Percentiles rank a stretch among this genome's conserved stretches.
Evolutionary conservation across 2,797 vertebrate genomes (phyloP).

Genomic region (Galaxias olidus): DNA sequence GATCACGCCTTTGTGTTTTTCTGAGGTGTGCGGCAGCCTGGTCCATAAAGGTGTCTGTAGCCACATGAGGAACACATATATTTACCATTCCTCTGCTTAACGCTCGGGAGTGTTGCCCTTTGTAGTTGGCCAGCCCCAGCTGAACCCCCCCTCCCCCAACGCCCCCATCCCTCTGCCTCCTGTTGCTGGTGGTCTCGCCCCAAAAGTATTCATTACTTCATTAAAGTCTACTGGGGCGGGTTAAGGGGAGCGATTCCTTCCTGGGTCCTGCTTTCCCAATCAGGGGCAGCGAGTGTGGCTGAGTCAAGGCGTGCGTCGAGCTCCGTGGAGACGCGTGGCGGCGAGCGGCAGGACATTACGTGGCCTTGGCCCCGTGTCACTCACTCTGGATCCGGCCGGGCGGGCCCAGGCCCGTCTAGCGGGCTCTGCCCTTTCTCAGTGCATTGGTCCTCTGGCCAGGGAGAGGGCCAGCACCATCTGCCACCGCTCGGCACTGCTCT

Average conservation of each 20-base stretch:
- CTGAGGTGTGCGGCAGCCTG: slow-evolving; percentile 6
- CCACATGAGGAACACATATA: slow-evolving; percentile 58
- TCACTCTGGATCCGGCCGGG: background rate
- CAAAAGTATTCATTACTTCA: slow-evolving; percentile 50
- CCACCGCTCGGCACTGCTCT: slow-evolving; percentile 49
- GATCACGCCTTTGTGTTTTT: slow-evolving; percentile 1
- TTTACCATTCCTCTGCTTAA: slow-evolving; percentile 64
- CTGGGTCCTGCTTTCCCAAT: slow-evolving; percentile 41
- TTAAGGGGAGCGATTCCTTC: background rate
- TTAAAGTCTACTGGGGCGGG: slow-evolving; percentile 39
- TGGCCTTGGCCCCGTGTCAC: background rate
- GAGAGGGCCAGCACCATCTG: slow-evolving; percentile 30
- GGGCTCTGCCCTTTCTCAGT: too few species aligned
- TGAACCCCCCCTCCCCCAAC: slow-evolving; percentile 59
- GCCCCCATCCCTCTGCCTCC: slow-evolving; percentile 47
- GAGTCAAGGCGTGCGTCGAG: background rate
- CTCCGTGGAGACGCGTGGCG: slow-evolving; percentile 5
- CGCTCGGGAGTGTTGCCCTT: slow-evolving; percentile 41
- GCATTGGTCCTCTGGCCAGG: slow-evolving; percentile 39
- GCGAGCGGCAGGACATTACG: background rate
- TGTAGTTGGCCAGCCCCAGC: slow-evolving; percentile 64
- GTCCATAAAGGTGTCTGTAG: slow-evolving; percentile 41
- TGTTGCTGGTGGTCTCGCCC: slow-evolving; percentile 55
- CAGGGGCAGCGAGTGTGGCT: slow-evolving; percentile 1
- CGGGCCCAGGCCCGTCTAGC: too few species aligned